These are phyloP conservation scores for Drosophila novamexicana DNA, from an alignment of 1,140 invertebrate species.

Conservation along the genomic window DNA sequence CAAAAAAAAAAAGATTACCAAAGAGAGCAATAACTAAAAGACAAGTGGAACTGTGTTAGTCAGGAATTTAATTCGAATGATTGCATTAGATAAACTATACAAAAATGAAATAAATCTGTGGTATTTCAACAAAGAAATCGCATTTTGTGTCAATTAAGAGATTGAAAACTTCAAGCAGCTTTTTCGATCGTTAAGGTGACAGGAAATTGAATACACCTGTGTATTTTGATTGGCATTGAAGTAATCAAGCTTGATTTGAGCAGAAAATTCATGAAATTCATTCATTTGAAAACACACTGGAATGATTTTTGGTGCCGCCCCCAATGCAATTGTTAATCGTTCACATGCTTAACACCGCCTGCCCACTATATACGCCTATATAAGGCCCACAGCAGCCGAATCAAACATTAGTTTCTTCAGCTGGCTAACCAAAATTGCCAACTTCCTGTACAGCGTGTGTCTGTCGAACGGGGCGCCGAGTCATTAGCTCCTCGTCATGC, in stretches of 20 bases:
- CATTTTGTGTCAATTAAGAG: too few species aligned
- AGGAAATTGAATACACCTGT: too few species aligned
- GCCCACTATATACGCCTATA: conserved; percentile 3
- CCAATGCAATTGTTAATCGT: conserved; percentile 13
- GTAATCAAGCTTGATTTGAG: background rate
- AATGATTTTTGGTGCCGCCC: background rate
- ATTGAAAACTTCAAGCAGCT: too few species aligned
- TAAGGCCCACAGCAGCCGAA: conserved; percentile 25
- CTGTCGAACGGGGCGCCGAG: conserved; percentile 61
- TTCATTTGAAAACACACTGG: background rate
- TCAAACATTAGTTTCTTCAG: conserved; percentile 48
- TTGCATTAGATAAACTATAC: background rate
- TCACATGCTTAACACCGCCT: conserved; percentile 4
- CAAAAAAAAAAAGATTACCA: background rate
- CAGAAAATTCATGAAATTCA: too few species aligned
- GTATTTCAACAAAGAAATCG: too few species aligned
- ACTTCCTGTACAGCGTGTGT: conserved; percentile 63
- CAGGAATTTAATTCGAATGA: too few species aligned
- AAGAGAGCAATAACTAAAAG: background rate
- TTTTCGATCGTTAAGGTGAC: too few species aligned
- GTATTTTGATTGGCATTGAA: too few species aligned
- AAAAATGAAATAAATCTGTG: too few species aligned
- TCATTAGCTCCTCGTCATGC: conserved; percentile 70
- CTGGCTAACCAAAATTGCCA: conserved; percentile 63
- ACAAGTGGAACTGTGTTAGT: too few species aligned